Evolutionary conservation across 2,797 vertebrate genomes (phyloP), one percentile per base, ranked within the genome.

Genomic region (Notolabrus celidotus): DNA sequence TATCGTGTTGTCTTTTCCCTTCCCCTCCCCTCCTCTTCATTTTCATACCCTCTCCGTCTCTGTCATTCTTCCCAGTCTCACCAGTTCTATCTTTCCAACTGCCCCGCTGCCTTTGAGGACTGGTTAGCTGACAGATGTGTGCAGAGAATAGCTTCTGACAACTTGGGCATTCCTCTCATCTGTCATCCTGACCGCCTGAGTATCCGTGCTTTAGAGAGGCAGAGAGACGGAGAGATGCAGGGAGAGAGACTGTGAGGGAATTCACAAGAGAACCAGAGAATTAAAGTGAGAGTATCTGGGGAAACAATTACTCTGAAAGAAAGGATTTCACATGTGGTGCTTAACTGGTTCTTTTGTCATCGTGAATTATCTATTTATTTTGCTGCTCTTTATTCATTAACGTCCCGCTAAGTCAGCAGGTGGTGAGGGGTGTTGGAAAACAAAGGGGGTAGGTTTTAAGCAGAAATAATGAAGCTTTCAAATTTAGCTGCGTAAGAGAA

Each of bases 71-170:
- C 16, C 43, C 31, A 3, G 64, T 74, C 62, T 75, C n/a, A 15
- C 19, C 54, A 16, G 12, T 74, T 80, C 69, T 68, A 46, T 84
- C 74, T 60, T 51, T 60, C 69, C 64, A 39, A 38, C 51, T 64
- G 54, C 75, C 57, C 75, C 23, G 54, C 45, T 43, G 50, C 80
- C 71, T 83, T 86, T 82, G 72, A 87, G 71, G 74, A 71, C 66
- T n/a, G 8, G 57, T 85, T 81, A 54, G 79, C 79, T 83, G 88
- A 89, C 81, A 84, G 83, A 90, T 88, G 81, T 76, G 79, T 78
- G 86, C 20, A 45, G 79, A 83, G 83, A 72, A 88, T 77, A 67
- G 71, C 60, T 80, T 82, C 69, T 84, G 90, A 91, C 90, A 88
- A 78, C 71, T 53, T 6, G 14, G 57, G 56, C 71, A 57, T 82